phyloP scores from a whole-genome alignment of 2,888 invertebrate species.

The Ypsolopha sequella region DNA sequence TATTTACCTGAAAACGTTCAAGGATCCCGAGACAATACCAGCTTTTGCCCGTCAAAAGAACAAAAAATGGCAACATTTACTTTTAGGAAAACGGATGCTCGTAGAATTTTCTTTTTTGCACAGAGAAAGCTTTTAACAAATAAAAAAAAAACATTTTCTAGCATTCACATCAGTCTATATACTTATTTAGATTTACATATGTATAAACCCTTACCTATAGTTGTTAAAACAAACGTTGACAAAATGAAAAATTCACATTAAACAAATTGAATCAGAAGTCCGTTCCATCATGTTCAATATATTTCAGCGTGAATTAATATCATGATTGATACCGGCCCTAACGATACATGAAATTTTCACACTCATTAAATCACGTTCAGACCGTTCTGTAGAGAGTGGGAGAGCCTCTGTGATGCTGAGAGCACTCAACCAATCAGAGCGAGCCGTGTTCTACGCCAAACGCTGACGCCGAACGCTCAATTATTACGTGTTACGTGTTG shows the following conservation, averaged over 20 bases:
- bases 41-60: conserved; percentile 21
- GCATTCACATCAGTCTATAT: neutral
- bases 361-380: conserved; percentile 57
- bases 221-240: neutral
- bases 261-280: conserved; percentile 12
- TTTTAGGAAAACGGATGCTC: conserved; percentile 1
- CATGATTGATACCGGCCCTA: conserved; percentile 61
- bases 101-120: conserved; percentile 1
- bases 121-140: conserved; percentile 6
- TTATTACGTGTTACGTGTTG: conserved; percentile 23
- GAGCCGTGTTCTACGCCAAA: conserved; percentile 34
- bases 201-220: neutral
- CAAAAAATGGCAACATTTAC: conserved; percentile 5
- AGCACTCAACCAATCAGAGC: conserved; percentile 43
- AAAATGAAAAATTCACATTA: neutral
- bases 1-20: conserved; percentile 36
- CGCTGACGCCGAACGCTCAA: conserved; percentile 25
- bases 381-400: conserved; percentile 24
- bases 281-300: conserved; percentile 38
- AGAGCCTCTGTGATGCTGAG: conserved; percentile 42
- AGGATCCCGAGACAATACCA: conserved; percentile 32
- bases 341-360: conserved; percentile 64
- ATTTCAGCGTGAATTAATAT: conserved; percentile 61
- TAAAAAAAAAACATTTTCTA: neutral
- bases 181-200: neutral